A percentile compares a stretch with the other conserved stretches of the same genome.
These are phyloP conservation scores for Mus minutoides DNA, from an alignment of 2,797 vertebrate species.

Conservation along the genomic window DNA sequence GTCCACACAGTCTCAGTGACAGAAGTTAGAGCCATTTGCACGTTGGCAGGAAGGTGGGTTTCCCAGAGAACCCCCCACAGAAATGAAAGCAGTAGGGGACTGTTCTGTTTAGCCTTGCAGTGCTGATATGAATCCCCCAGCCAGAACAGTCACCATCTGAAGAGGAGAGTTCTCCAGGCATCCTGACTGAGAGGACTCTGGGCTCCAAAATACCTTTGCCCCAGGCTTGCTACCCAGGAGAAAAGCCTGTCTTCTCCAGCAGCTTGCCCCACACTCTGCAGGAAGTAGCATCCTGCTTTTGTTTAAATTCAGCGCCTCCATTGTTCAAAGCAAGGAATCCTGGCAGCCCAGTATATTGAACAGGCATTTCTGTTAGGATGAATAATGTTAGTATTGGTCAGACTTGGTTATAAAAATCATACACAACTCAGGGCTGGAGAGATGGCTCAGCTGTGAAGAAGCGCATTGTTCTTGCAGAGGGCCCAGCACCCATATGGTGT, in stretches of 20 bases:
- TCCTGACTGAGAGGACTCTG: background rate
- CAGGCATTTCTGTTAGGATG: background rate
- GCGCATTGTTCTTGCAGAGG: background rate
- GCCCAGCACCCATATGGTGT: background rate
- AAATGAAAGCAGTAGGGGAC: background rate
- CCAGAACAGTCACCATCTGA: too few relatives aligned
- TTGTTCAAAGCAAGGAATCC: background rate
- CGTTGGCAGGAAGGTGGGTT: background rate
- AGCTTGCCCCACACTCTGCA: background rate
- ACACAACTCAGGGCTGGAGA: background rate
- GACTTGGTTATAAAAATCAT: background rate
- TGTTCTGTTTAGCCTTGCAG: background rate
- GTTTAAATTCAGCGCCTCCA: background rate
- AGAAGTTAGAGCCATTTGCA: background rate
- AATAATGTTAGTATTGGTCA: background rate
- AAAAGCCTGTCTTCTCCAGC: background rate
- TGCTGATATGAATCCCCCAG: fast-evolving
- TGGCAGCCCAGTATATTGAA: background rate
- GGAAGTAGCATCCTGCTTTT: background rate
- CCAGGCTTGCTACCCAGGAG: background rate
- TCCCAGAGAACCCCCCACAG: background rate
- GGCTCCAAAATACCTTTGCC: background rate
- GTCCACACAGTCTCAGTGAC: background rate
- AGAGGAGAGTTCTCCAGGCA: background rate
- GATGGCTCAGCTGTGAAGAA: background rate